A percentile compares a stretch with the other conserved stretches of the same genome.
These are phyloP conservation scores for Gavialis gangeticus DNA, from an alignment of 2,113 vertebrate species.

Conservation along the genomic window DNA sequence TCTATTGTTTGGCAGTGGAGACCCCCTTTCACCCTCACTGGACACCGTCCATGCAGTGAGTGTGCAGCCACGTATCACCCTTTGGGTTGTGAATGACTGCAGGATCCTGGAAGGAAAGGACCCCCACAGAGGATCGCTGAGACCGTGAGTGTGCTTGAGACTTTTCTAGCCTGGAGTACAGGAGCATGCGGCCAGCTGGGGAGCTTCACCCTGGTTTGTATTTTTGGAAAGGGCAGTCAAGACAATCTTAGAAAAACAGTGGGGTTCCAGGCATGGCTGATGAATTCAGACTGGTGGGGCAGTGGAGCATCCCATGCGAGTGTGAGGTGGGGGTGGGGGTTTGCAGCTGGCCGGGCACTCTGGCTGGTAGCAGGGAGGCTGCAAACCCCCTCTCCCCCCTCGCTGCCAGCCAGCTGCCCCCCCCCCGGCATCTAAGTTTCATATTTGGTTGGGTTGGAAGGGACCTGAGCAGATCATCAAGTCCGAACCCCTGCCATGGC, in stretches of 20 bases:
- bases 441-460: too few relatives aligned
- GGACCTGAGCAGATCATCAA: too few relatives aligned
- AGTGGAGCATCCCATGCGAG: too few relatives aligned
- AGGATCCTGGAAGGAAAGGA: neutral
- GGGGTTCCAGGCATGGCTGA: neutral
- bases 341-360: too few relatives aligned
- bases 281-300: too few relatives aligned
- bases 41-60: neutral
- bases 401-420: too few relatives aligned
- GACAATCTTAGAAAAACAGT: neutral
- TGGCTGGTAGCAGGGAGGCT: too few relatives aligned
- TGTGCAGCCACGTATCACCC: fast-evolving
- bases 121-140: fast-evolving
- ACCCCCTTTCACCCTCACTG: neutral
- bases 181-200: neutral
- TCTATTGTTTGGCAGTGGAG: neutral
- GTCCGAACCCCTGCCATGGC: too few relatives aligned
- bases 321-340: too few relatives aligned
- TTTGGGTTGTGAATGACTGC: neutral
- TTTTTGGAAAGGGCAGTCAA: neutral
- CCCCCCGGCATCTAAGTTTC: too few relatives aligned
- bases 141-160: constrained; percentile 11
- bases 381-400: too few relatives aligned
- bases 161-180: neutral
- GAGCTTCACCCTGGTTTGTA: fast-evolving